Evolutionary conservation across 2,888 invertebrate species (phyloP), one percentile per base, ranked within the genome.

Genomic region (Malthinus flaveolus): DNA sequence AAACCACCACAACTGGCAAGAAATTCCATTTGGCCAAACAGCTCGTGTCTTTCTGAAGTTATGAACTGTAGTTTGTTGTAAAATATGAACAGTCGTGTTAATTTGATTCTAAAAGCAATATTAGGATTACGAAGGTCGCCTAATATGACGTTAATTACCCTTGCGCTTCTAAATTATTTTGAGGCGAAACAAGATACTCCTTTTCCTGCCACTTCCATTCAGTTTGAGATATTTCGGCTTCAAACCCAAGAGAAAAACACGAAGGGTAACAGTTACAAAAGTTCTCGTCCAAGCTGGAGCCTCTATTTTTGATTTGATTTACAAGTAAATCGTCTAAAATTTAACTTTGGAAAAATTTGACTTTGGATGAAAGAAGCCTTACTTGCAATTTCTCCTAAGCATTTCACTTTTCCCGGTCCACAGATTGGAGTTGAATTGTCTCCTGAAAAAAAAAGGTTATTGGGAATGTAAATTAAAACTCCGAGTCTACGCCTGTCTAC

Each of bases 171-270:
- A 23, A 23, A 23, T 23, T 23, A 23, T 23, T 23, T 23, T 23
- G 23, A 23, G 23, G 23, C 23, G 23, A 23, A 23, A 23, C 3
- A 23, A 23, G 2, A 23, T 23, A 3, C 5, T 23, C 46, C 10
- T 46, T 12, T n/a, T 42, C 39, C 23, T 42, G 15, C 39, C 39
- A 42, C 6, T 42, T 15, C 39, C 39, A 42, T 15, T 42, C 39
- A 7, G 15, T 15, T n/a, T 89, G 89, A 0, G 89, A 88, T 0
- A 85, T 87, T 72, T 89, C 89, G 0, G 88, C 86, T 66, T 88
- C 87, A 68, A 88, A 89, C 10, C 84, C 84, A 36, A 89, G 82
- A 0, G 88, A 87, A 0, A 87, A 87, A 72, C 89, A 89, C 0
- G 87, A 80, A 50, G 85, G 86, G 9, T 87, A 74, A 68, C 87